phyloP scores from a whole-genome alignment of 1,140 invertebrate species.

The Drosophila repleta region DNA sequence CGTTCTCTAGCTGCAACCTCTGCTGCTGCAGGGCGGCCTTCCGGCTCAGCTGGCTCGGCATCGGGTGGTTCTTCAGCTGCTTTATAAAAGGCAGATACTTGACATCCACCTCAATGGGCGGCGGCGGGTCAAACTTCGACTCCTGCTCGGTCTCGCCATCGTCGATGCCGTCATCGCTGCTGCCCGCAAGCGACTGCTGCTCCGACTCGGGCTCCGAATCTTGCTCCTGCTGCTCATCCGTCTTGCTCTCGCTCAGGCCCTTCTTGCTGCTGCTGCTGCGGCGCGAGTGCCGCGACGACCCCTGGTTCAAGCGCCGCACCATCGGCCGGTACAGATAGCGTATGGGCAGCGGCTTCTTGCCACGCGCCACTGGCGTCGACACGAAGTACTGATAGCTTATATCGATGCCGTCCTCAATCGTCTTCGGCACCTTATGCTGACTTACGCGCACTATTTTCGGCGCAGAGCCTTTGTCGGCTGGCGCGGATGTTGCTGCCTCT shows the following conservation, averaged over 20 bases:
- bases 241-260: neutral
- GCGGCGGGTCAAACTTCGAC: neutral
- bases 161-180: neutral
- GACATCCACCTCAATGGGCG: conserved; percentile 23
- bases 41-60: neutral
- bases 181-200: neutral
- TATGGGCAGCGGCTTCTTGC: conserved; percentile 47
- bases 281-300: neutral
- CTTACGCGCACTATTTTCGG: conserved; percentile 44
- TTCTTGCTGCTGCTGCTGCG: conserved; percentile 25
- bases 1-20: neutral
- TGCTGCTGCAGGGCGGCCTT: conserved; percentile 2
- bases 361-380: conserved; percentile 51
- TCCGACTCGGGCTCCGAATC: too few relatives aligned
- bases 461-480: neutral
- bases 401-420: conserved; percentile 68
- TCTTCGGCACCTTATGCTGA: conserved; percentile 61
- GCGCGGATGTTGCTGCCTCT: neutral
- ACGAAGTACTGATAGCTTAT: conserved; percentile 70
- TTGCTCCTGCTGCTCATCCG: neutral
- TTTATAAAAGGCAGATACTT: conserved; percentile 33
- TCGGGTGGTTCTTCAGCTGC: conserved; percentile 20
- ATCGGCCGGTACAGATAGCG: conserved; percentile 67
- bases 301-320: conserved; percentile 47
- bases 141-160: neutral